Conservation (phyloP, 2,797 vertebrate genomes). For the Carduelis carduelis region DNA sequence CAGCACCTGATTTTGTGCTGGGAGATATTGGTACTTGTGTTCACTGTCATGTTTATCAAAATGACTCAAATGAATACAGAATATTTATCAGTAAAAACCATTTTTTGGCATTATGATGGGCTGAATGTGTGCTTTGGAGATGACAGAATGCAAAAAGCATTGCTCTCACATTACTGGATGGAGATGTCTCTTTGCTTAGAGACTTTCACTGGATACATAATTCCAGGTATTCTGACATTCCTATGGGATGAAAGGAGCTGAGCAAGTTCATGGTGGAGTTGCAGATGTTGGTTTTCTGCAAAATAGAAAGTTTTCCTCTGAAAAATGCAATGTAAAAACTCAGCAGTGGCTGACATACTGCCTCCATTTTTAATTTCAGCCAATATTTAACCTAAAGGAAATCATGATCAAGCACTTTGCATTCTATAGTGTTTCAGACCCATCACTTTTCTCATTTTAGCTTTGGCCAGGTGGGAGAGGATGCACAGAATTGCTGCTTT, state of each 20-base stretch:
- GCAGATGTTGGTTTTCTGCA: neutral
- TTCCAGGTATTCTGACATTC: neutral
- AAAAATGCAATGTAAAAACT: neutral
- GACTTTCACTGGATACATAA: neutral
- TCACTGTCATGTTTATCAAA: neutral
- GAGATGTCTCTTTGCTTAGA: neutral
- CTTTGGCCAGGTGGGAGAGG: neutral
- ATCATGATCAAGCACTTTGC: neutral
- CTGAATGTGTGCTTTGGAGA: neutral
- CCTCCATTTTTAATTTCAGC: neutral
- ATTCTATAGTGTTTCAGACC: neutral
- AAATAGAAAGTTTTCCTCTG: neutral
- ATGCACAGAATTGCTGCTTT: neutral
- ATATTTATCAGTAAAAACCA: neutral
- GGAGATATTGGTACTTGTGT: neutral
- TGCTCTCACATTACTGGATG: neutral
- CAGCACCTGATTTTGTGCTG: neutral
- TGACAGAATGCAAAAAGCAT: neutral
- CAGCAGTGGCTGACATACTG: neutral
- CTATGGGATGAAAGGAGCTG: neutral
- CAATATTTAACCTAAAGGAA: neutral
- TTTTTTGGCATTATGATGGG: neutral
- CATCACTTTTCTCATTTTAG: neutral
- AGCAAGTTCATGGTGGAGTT: neutral
- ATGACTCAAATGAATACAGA: neutral